phyloP scores from a whole-genome alignment of 2,797 vertebrate genomes.

The Remorina albescens region DNA sequence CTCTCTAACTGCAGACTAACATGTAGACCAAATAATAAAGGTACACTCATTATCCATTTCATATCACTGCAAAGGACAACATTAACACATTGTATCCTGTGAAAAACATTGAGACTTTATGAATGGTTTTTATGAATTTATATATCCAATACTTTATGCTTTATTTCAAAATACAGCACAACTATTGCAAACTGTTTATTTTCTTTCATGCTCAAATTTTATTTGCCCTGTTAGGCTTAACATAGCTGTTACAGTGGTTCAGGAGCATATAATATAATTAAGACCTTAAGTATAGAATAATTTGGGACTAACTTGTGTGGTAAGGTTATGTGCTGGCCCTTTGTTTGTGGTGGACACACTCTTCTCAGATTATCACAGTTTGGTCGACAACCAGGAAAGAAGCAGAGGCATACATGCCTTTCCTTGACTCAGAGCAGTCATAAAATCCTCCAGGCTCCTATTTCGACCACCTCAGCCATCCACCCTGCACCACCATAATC shows the following conservation, averaged over 20 bases:
- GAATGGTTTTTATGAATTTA: background rate
- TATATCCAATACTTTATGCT: background rate
- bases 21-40: background rate
- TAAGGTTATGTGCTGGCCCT: constrained; percentile 40
- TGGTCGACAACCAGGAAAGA: constrained; percentile 56
- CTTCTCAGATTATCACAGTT: constrained; percentile 51
- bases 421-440: constrained; percentile 66
- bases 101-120: background rate
- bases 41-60: background rate
- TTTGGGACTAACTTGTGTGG: constrained; percentile 29
- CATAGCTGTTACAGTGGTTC: background rate
- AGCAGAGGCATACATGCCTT: constrained; percentile 63
- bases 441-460: constrained; percentile 67
- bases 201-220: background rate
- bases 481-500: constrained; percentile 61
- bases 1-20: background rate
- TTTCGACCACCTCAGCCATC: constrained; percentile 75
- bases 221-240: background rate
- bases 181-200: background rate
- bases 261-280: background rate
- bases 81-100: background rate
- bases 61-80: constrained; percentile 7
- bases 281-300: background rate
- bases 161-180: background rate
- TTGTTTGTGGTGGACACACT: constrained; percentile 55